These are phyloP conservation scores for Decapterus maruadsi DNA, from an alignment of 2,797 vertebrate genomes.

Conservation along the genomic window DNA sequence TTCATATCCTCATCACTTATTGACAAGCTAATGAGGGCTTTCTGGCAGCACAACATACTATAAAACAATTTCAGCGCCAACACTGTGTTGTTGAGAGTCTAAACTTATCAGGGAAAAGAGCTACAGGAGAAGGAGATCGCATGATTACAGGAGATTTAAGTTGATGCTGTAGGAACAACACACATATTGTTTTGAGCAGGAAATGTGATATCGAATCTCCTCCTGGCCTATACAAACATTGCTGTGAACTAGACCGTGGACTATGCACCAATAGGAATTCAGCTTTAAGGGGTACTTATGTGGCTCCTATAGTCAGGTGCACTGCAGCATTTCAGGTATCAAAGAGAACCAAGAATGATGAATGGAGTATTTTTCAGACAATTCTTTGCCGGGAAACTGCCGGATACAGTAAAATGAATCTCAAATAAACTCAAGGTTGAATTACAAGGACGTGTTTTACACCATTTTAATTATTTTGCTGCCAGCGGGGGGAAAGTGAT, in stretches of 20 bases:
- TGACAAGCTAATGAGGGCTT: slow-evolving; percentile 41
- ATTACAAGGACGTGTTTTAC: slow-evolving; percentile 68
- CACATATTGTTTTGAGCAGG: slow-evolving; percentile 58
- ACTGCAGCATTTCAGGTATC: slow-evolving; percentile 31
- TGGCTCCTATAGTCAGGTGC: slow-evolving; percentile 53
- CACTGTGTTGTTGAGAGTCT: slow-evolving; percentile 28
- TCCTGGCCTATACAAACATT: slow-evolving; percentile 47
- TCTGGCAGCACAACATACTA: slow-evolving; percentile 41
- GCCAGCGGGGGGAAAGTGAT: slow-evolving; percentile 72
- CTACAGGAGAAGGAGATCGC: slow-evolving; percentile 15
- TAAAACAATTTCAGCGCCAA: slow-evolving; percentile 36
- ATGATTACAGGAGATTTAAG: slow-evolving; percentile 53
- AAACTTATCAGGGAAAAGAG: slow-evolving; percentile 36
- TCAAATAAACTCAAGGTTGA: slow-evolving; percentile 60
- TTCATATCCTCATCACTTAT: slow-evolving; percentile 38
- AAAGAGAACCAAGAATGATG: slow-evolving; percentile 19
- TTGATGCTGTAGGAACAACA: slow-evolving; percentile 57
- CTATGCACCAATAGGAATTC: slow-evolving; percentile 60
- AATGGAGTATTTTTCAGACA: slow-evolving; percentile 52
- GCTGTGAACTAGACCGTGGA: slow-evolving; percentile 68
- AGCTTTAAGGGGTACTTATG: slow-evolving; percentile 41
- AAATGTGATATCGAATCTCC: slow-evolving; percentile 55
- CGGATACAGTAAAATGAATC: slow-evolving; percentile 47
- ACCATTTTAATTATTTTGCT: slow-evolving; percentile 71
- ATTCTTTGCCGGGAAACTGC: slow-evolving; percentile 58